Percentiles rank a stretch among this genome's conserved stretches.
These are phyloP conservation scores for Plectrocnemia conspersa DNA, from an alignment of 1,140 invertebrate genomes.

Conservation along the genomic window DNA sequence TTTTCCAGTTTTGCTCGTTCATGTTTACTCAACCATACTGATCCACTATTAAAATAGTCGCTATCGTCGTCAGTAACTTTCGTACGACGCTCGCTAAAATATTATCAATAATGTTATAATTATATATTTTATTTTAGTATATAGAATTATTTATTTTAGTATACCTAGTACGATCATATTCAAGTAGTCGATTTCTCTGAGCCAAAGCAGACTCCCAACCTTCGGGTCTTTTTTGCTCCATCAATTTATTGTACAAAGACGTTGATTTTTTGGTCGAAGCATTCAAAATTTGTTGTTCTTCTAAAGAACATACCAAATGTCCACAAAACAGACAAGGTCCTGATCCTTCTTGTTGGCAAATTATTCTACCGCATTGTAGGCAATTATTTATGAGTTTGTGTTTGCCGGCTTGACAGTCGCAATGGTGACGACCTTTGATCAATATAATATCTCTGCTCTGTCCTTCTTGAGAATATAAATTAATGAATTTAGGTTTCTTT, in stretches of 20 bases:
- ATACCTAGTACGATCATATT: conserved; percentile 80
- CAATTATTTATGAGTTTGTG: conserved; percentile 94
- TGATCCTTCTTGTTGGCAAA: conserved; percentile 94
- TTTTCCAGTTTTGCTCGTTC: conserved; percentile 66
- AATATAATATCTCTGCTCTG: conserved; percentile 59
- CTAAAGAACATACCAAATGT: conserved; percentile 70
- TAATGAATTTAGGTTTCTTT: conserved; percentile 73
- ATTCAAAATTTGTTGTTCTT: conserved; percentile 65
- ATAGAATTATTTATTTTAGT: conserved; percentile 7
- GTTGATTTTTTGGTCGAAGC: conserved; percentile 65
- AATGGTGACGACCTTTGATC: conserved; percentile 72
- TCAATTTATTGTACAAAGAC: conserved; percentile 64
- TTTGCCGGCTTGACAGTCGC: conserved; percentile 88
- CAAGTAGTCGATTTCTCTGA: conserved; percentile 77
- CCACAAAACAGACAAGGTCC: conserved; percentile 94
- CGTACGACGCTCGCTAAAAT: conserved; percentile 70
- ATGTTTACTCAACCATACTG: conserved; percentile 71
- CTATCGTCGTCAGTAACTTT: conserved; percentile 92
- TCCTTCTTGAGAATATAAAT: conserved; percentile 69
- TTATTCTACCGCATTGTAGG: conserved; percentile 86
- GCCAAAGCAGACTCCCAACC: conserved; percentile 66
- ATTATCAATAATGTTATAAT: conserved; percentile 27
- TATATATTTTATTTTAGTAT: too few species aligned
- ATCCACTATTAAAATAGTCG: conserved; percentile 84
- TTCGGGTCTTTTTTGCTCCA: conserved; percentile 55